These are phyloP conservation scores for Ariolimax columbianus DNA, from an alignment of 2,888 invertebrate species.

Conservation along the genomic window DNA sequence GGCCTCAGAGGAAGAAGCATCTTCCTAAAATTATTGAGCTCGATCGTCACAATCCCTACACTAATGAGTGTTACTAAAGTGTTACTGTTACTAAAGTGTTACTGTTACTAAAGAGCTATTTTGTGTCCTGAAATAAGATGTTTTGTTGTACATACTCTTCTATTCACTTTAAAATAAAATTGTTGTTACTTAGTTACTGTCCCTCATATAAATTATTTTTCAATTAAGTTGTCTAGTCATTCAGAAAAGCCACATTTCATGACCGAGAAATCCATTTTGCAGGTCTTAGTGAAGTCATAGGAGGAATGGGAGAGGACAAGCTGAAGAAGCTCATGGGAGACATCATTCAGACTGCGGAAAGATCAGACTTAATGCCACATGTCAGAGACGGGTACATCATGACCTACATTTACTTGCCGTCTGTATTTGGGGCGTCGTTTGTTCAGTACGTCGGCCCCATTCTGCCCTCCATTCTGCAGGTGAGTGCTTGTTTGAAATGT, in stretches of 20 bases:
- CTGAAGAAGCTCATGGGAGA: slow-evolving; percentile 98
- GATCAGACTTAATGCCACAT: slow-evolving; percentile 87
- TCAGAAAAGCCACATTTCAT: not conserved
- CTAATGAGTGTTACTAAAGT: too few relatives aligned
- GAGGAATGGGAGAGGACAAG: slow-evolving; percentile 95
- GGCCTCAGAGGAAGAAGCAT: too few relatives aligned
- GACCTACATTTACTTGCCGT: slow-evolving; percentile 99
- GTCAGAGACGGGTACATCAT: slow-evolving; percentile 99
- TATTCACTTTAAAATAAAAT: too few relatives aligned
- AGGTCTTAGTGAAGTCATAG: slow-evolving; percentile 96
- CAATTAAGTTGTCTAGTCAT: too few relatives aligned
- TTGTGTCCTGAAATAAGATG: too few relatives aligned
- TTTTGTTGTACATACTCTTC: too few relatives aligned
- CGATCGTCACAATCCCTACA: too few relatives aligned
- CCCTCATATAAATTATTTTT: too few relatives aligned
- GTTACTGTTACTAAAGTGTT: too few relatives aligned
- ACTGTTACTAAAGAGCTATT: too few relatives aligned
- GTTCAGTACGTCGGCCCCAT: slow-evolving; percentile 97
- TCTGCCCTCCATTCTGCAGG: slow-evolving; percentile 95
- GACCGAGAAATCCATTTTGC: slow-evolving; percentile 19
- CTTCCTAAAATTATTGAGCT: too few relatives aligned
- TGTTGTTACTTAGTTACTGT: too few relatives aligned
- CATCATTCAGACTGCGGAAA: slow-evolving; percentile 94
- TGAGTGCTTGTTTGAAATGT: slow-evolving; percentile 59
- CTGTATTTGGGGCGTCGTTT: slow-evolving; percentile 96